Conservation (phyloP, 1,140 invertebrate genomes). For the Coenobita brevimanus region DNA sequence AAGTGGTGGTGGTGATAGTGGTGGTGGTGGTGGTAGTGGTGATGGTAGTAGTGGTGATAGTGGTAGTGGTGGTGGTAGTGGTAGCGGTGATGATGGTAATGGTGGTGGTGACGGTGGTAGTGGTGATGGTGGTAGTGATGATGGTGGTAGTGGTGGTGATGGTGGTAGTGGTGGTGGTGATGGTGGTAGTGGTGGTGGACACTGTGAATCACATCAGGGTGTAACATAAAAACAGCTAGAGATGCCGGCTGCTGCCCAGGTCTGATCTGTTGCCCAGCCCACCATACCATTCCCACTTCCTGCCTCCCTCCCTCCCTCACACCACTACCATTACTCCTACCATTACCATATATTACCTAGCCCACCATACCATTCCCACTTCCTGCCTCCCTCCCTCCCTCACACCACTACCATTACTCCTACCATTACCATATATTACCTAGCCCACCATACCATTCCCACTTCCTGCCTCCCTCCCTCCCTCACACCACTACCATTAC, state of each 20-base stretch:
- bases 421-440: not conserved
- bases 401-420: too few relatives aligned
- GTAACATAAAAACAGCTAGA: not conserved
- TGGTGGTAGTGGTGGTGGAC: not conserved
- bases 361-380: not conserved
- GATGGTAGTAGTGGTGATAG: not conserved
- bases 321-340: too few relatives aligned
- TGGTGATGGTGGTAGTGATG: not conserved
- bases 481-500: too few relatives aligned
- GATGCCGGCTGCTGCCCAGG: not conserved
- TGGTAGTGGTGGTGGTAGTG: not conserved
- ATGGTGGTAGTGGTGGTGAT: not conserved
- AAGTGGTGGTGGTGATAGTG: not conserved
- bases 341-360: not conserved
- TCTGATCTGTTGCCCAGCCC: not conserved
- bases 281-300: not conserved
- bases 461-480: not conserved
- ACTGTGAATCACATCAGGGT: slow-evolving; percentile 1
- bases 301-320: not conserved
- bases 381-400: not conserved
- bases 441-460: not conserved
- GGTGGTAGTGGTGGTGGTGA: not conserved
- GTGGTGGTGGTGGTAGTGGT: not conserved
- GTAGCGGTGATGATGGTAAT: not conserved
- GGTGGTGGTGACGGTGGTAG: not conserved